Percentiles rank a stretch among this genome's conserved stretches.
phyloP scores from a whole-genome alignment of 2,888 invertebrate species.

The Listrodromus nycthemerus region DNA sequence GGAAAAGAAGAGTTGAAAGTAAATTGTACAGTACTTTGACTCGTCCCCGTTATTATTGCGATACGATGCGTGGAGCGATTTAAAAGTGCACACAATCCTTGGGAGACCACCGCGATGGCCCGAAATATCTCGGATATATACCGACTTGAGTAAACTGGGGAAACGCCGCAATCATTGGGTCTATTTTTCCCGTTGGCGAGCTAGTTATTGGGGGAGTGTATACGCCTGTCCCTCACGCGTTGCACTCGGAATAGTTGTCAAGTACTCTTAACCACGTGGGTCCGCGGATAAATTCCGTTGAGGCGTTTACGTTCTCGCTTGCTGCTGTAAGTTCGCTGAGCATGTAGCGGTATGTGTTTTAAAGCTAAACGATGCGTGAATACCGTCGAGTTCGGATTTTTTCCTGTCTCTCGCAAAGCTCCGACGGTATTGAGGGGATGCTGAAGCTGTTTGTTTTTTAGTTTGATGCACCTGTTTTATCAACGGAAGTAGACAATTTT shows the following conservation, averaged over 20 bases:
- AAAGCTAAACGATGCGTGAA: too few species aligned
- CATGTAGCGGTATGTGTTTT: too few species aligned
- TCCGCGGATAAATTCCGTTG: conserved; percentile 10
- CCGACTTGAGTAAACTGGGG: conserved; percentile 6
- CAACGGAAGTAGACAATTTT: too few species aligned
- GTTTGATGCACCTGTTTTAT: too few species aligned
- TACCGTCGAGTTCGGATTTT: too few species aligned
- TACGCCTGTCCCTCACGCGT: conserved; percentile 66
- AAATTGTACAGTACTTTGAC: background rate
- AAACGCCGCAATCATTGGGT: conserved; percentile 31
- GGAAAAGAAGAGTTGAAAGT: too few species aligned
- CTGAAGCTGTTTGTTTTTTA: too few species aligned
- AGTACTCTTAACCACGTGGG: conserved; percentile 61
- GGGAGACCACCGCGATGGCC: conserved; percentile 56
- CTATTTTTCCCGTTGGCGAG: conserved; percentile 35
- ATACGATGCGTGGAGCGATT: conserved; percentile 12
- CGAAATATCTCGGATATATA: conserved; percentile 51
- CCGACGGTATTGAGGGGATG: too few species aligned
- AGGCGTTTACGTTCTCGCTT: too few species aligned
- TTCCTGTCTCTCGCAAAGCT: too few species aligned
- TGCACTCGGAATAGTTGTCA: conserved; percentile 66
- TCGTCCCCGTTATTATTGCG: background rate
- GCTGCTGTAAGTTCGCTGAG: too few species aligned
- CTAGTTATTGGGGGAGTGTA: background rate
- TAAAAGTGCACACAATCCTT: conserved; percentile 21